These are phyloP conservation scores for Meliscaeva auricollis DNA, from an alignment of 2,888 invertebrate species.

Conservation along the genomic window DNA sequence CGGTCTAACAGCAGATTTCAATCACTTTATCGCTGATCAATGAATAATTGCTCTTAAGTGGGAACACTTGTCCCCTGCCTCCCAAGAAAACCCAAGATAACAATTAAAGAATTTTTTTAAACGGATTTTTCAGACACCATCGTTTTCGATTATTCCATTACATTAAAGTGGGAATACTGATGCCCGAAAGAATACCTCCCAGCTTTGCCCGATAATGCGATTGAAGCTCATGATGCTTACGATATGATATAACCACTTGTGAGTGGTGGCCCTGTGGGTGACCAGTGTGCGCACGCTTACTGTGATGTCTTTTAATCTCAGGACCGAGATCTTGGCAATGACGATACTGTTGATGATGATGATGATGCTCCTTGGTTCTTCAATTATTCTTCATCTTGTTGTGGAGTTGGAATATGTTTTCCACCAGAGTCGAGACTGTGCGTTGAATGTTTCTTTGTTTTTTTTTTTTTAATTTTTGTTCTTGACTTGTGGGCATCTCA, in stretches of 20 bases:
- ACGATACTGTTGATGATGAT: slow-evolving; percentile 64
- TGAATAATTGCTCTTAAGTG: no score
- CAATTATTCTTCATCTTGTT: slow-evolving; percentile 76
- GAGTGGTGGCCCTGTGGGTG: slow-evolving; percentile 75
- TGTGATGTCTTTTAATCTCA: slow-evolving; percentile 72
- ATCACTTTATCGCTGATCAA: no score
- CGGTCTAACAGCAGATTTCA: no score
- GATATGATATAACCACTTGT: slow-evolving; percentile 76
- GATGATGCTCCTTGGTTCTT: slow-evolving; percentile 74
- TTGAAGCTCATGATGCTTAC: slow-evolving; percentile 60
- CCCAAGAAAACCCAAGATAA: no score
- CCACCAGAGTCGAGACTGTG: slow-evolving; percentile 34
- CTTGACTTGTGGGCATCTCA: slow-evolving; percentile 46
- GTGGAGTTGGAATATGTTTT: slow-evolving; percentile 58
- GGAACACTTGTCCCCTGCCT: background rate
- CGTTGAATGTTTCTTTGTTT: slow-evolving; percentile 23
- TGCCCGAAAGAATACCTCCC: background rate
- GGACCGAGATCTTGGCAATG: slow-evolving; percentile 70
- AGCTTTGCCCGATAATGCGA: slow-evolving; percentile 54
- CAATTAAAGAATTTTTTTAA: no score
- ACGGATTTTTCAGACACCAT: no score
- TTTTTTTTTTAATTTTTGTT: slow-evolving; percentile 23
- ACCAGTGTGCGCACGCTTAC: slow-evolving; percentile 74
- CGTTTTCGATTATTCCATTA: background rate
- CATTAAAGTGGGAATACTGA: slow-evolving; percentile 15